These are phyloP conservation scores for Corvus moneduloides DNA, from an alignment of 2,113 vertebrate species.

Conservation along the genomic window DNA sequence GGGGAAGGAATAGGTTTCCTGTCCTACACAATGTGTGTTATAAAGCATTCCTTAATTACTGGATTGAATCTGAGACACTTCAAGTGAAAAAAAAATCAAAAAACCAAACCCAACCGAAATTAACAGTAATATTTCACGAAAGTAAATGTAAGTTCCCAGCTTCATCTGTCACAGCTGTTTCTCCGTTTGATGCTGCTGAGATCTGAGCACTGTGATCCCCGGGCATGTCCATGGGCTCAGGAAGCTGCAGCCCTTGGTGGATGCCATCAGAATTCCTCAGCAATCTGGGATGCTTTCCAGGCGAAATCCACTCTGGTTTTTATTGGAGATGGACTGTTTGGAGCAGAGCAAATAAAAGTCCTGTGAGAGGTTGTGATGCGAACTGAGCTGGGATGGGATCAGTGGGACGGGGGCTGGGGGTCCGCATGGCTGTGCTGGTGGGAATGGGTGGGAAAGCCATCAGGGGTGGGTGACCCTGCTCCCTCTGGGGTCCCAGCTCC, in stretches of 20 bases:
- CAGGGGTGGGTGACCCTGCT: accelerated
- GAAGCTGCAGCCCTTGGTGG: background rate
- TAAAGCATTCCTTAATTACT: background rate
- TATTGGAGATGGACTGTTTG: background rate
- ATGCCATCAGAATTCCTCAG: background rate
- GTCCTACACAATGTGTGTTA: background rate
- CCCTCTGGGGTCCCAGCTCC: background rate
- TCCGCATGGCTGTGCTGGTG: background rate
- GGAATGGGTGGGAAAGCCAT: background rate
- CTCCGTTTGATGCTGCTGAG: background rate
- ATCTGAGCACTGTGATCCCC: background rate
- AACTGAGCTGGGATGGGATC: background rate
- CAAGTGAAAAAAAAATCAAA: background rate
- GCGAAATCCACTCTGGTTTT: background rate
- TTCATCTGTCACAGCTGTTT: background rate
- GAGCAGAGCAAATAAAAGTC: background rate
- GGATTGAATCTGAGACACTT: background rate
- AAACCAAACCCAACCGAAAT: background rate
- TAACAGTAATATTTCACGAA: background rate
- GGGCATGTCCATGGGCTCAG: background rate
- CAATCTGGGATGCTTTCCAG: background rate
- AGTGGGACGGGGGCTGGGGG: background rate
- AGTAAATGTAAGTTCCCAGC: background rate
- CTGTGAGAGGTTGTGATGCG: background rate
- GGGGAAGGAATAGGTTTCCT: background rate